Conservation (phyloP, 2,113 vertebrate species). For the Cyphomyrus plagiostoma region DNA sequence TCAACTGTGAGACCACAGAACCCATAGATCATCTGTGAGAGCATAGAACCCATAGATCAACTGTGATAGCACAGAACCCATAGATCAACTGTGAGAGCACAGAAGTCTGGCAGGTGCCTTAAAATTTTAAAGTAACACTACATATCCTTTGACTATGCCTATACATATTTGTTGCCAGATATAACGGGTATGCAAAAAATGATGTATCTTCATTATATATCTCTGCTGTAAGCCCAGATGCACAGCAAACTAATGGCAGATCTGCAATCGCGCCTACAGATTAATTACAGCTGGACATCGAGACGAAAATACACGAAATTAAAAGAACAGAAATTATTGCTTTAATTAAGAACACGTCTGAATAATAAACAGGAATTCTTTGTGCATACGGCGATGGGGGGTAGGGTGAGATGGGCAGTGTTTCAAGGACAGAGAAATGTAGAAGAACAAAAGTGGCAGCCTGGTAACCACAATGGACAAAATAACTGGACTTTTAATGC, state of each 20-base stretch:
- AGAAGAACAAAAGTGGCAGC: neutral
- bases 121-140: neutral
- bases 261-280: neutral
- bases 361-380: neutral
- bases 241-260: neutral
- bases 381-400: neutral
- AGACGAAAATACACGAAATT: neutral
- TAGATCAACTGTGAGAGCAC: neutral
- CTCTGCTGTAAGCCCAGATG: neutral
- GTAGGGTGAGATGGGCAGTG: neutral
- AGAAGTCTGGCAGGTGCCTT: neutral
- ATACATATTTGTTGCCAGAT: neutral
- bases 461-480: neutral
- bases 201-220: neutral
- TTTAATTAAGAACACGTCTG: neutral
- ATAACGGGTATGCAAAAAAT: neutral
- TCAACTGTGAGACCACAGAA: neutral
- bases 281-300: neutral
- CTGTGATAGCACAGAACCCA: neutral
- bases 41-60: too few relatives aligned
- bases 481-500: neutral
- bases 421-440: neutral
- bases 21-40: too few relatives aligned
- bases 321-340: neutral
- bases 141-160: neutral